Percentiles rank a stretch among this genome's conserved stretches.
Conservation (phyloP, 2,888 invertebrate genomes). For the Plagiodera versicolora region DNA sequence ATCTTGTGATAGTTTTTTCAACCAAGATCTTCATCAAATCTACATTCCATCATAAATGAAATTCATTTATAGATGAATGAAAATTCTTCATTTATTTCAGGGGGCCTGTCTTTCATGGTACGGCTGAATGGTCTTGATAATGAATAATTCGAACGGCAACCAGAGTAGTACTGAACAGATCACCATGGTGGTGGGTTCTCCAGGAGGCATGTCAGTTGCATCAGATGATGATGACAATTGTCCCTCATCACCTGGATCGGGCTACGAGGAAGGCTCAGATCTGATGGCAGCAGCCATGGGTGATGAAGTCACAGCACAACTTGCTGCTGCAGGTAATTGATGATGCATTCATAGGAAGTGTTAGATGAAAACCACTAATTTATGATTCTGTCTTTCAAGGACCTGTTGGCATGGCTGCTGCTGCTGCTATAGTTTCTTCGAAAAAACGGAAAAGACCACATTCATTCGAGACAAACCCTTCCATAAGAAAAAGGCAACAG, state of each 20-base stretch:
- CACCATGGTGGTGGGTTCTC: constrained; percentile 64
- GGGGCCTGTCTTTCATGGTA: constrained; percentile 47
- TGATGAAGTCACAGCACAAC: constrained; percentile 94
- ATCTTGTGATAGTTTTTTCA: no score
- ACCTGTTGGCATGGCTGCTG: constrained; percentile 94
- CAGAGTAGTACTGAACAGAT: constrained; percentile 63
- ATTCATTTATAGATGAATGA: no score
- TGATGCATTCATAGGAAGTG: no score
- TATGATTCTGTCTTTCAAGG: constrained; percentile 57
- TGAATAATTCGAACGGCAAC: constrained; percentile 53
- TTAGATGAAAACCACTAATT: no score
- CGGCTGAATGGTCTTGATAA: constrained; percentile 51
- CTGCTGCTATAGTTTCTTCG: constrained; percentile 93
- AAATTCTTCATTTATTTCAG: constrained; percentile 15
- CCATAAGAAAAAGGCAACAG: constrained; percentile 93
- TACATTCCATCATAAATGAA: no score
- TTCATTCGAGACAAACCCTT: constrained; percentile 96
- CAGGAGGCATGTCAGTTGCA: constrained; percentile 54
- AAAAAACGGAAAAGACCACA: constrained; percentile 94
- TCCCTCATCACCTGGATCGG: constrained; percentile 77
- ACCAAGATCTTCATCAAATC: no score
- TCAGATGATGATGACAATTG: constrained; percentile 80
- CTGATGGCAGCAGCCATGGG: constrained; percentile 83
- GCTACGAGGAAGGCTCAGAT: constrained; percentile 84
- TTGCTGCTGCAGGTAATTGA: constrained; percentile 88